These are phyloP conservation scores for Orthosia cruda DNA, from an alignment of 2,888 invertebrate genomes.

Conservation along the genomic window DNA sequence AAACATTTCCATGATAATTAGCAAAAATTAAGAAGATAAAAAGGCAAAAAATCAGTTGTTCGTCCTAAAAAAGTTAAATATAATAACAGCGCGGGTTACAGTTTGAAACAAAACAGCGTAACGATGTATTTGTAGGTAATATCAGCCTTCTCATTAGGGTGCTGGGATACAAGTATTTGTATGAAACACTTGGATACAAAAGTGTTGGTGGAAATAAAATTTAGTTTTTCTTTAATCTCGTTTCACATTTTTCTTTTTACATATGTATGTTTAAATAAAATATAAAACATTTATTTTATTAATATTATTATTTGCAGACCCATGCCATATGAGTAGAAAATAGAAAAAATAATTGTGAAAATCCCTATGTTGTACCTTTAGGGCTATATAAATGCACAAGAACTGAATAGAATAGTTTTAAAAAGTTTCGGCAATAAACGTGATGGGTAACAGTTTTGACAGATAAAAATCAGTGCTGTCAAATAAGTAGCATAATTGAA, in stretches of 20 bases:
- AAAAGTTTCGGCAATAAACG: too few species aligned
- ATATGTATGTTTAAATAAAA: too few species aligned
- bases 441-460: too few species aligned
- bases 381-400: too few species aligned
- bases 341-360: too few species aligned
- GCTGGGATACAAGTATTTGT: constrained; percentile 65
- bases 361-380: too few species aligned
- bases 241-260: too few species aligned
- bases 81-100: constrained; percentile 67
- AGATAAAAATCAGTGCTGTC: too few species aligned
- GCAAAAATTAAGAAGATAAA: constrained; percentile 54
- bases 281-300: too few species aligned
- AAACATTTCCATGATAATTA: constrained; percentile 53
- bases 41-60: constrained; percentile 46
- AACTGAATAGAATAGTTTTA: too few species aligned
- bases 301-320: not conserved
- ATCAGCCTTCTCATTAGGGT: constrained; percentile 74
- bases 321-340: not conserved
- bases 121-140: constrained; percentile 71
- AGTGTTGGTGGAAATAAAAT: constrained; percentile 35
- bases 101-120: constrained; percentile 71
- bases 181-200: constrained; percentile 41
- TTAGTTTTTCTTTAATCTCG: too few species aligned
- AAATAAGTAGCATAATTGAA: too few species aligned
- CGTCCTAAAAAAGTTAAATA: constrained; percentile 65